phyloP scores from a whole-genome alignment of 1,140 invertebrate species.

The Calephelis nemesis region DNA sequence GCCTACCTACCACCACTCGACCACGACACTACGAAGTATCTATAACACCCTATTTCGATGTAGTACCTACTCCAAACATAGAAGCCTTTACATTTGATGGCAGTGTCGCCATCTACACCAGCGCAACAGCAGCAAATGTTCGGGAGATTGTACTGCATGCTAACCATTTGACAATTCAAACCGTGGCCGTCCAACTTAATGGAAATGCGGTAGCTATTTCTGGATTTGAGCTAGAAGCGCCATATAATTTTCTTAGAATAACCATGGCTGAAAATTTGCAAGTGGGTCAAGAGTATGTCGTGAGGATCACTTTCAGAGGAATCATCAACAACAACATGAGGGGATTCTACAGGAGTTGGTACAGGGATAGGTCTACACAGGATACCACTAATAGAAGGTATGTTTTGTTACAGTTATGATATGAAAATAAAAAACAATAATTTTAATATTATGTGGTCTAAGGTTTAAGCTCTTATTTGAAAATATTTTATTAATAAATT shows the following conservation, averaged over 20 bases:
- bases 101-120: conserved; percentile 76
- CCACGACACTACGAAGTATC: conserved; percentile 81
- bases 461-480: too few species aligned
- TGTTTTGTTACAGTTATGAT: not conserved
- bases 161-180: conserved; percentile 78
- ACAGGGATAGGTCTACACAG: conserved; percentile 48
- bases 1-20: conserved; percentile 51
- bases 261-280: conserved; percentile 33
- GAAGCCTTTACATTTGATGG: conserved; percentile 82
- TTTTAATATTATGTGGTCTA: too few species aligned
- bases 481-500: too few species aligned
- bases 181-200: conserved; percentile 29
- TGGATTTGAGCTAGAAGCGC: conserved; percentile 44
- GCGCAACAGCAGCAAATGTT: conserved; percentile 44
- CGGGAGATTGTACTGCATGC: conserved; percentile 82
- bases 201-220: conserved; percentile 30
- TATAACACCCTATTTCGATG: conserved; percentile 81
- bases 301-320: conserved; percentile 65
- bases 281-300: conserved; percentile 40
- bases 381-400: not conserved
- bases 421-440: too few species aligned
- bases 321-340: conserved; percentile 74
- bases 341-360: conserved; percentile 81
- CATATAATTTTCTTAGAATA: conserved; percentile 57
- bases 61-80: conserved; percentile 39